A percentile compares a stretch with the other conserved stretches of the same genome.
phyloP scores from a whole-genome alignment of 2,888 invertebrate genomes.

The Teleiodes luculella region DNA sequence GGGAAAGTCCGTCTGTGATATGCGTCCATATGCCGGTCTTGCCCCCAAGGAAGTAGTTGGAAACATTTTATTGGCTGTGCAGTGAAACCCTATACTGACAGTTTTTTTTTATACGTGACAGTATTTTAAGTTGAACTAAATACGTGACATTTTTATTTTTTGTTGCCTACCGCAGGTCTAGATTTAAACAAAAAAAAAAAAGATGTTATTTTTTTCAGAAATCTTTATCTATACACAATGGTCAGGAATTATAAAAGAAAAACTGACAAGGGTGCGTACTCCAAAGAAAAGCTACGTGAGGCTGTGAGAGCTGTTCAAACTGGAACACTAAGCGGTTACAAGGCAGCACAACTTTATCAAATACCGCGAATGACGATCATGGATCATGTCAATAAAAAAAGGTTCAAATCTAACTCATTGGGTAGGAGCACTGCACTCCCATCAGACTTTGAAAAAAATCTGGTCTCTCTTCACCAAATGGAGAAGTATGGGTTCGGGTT shows the following conservation, averaged over 20 bases:
- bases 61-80: background rate
- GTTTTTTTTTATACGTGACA: background rate
- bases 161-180: too few relatives aligned
- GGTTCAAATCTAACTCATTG: constrained; percentile 15
- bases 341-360: constrained; percentile 16
- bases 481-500: constrained; percentile 23
- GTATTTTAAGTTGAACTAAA: too few relatives aligned
- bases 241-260: constrained; percentile 17
- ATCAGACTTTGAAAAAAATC: constrained; percentile 13
- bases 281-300: constrained; percentile 14
- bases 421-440: constrained; percentile 18
- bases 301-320: constrained; percentile 18
- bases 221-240: too few relatives aligned
- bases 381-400: constrained; percentile 18
- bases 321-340: constrained; percentile 15
- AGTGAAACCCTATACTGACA: too few relatives aligned
- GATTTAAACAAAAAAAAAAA: background rate
- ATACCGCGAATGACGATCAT: constrained; percentile 18
- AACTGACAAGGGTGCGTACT: constrained; percentile 18
- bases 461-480: constrained; percentile 18
- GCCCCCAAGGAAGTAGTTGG: background rate
- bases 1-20: background rate
- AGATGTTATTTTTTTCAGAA: too few relatives aligned
- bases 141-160: too few relatives aligned
- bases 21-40: constrained; percentile 4